Evolutionary conservation across 2,113 vertebrate species (phyloP).

Genomic region (Pseudolaguvia tuberculata): DNA sequence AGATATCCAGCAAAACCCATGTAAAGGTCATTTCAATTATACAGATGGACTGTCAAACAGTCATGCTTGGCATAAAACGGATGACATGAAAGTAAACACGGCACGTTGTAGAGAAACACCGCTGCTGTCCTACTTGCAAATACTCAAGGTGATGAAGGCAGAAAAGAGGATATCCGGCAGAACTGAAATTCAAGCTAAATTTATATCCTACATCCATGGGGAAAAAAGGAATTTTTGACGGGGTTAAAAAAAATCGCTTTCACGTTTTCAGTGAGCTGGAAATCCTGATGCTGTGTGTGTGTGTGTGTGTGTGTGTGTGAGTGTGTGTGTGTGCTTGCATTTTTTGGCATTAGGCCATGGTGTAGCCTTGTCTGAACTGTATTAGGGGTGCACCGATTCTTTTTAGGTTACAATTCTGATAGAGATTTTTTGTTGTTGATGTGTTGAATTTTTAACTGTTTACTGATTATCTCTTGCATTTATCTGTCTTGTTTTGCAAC

Average conservation of each 20-base stretch:
- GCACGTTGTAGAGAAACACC: conserved; percentile 39
- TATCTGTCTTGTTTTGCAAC: too few species aligned
- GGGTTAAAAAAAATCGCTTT: conserved; percentile 27
- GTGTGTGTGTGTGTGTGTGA: conserved; percentile 6
- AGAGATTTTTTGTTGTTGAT: too few species aligned
- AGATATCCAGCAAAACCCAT: conserved; percentile 64
- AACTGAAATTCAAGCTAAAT: conserved; percentile 43
- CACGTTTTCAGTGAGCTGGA: conserved; percentile 41
- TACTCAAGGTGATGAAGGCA: conserved; percentile 33
- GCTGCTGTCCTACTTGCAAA: conserved; percentile 32
- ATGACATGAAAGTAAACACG: conserved; percentile 60
- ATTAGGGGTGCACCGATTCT: too few species aligned
- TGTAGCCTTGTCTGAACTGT: conserved; percentile 3
- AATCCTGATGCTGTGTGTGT: conserved; percentile 38
- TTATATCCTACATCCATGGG: conserved; percentile 36
- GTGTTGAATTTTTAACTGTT: too few species aligned
- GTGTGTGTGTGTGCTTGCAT: conserved; percentile 21
- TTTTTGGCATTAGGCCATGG: neutral
- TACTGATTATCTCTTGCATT: too few species aligned
- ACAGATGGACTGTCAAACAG: conserved; percentile 63
- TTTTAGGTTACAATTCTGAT: too few species aligned
- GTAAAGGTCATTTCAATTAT: conserved; percentile 70
- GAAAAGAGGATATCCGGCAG: conserved; percentile 32
- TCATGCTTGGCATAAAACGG: conserved; percentile 61
- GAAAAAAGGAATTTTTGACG: conserved; percentile 2